These are phyloP conservation scores for Harpalus rubripes DNA, from an alignment of 2,888 invertebrate species.

Conservation along the genomic window DNA sequence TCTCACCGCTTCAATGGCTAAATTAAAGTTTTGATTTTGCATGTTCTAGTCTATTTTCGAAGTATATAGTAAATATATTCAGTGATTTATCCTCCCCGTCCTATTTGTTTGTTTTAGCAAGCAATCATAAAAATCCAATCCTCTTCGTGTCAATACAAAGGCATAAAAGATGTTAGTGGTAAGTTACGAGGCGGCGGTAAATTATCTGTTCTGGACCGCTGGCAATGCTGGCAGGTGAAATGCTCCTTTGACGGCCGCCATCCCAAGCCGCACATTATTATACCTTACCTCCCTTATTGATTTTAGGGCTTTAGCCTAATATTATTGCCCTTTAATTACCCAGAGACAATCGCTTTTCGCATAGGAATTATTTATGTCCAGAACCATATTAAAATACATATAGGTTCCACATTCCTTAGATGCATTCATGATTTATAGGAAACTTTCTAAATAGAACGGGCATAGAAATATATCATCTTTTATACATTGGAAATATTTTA, in stretches of 20 bases:
- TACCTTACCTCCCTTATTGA: constrained; percentile 60
- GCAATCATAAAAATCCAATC: constrained; percentile 66
- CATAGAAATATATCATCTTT: too few species aligned
- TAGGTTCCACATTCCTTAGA: too few species aligned
- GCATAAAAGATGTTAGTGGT: constrained; percentile 67
- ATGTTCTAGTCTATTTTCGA: too few species aligned
- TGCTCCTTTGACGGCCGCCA: constrained; percentile 58
- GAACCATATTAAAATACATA: constrained; percentile 59
- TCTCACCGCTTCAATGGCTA: too few species aligned
- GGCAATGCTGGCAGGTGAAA: constrained; percentile 61
- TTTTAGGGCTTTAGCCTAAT: constrained; percentile 66
- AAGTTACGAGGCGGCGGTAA: constrained; percentile 63
- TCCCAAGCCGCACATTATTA: constrained; percentile 57
- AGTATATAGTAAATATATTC: too few species aligned
- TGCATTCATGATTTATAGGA: too few species aligned
- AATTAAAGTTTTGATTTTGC: too few species aligned
- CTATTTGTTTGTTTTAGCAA: constrained; percentile 64
- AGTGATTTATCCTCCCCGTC: constrained; percentile 11
- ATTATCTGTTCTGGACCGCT: constrained; percentile 56
- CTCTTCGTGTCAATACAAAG: constrained; percentile 64
- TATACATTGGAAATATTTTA: too few species aligned
- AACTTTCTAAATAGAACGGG: too few species aligned
- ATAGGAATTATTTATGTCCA: constrained; percentile 62
- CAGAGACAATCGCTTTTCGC: constrained; percentile 45
- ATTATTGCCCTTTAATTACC: constrained; percentile 66